Base-by-base conservation (phyloP, 2,888 invertebrate species). In the Ryuthela nishihirai region DNA sequence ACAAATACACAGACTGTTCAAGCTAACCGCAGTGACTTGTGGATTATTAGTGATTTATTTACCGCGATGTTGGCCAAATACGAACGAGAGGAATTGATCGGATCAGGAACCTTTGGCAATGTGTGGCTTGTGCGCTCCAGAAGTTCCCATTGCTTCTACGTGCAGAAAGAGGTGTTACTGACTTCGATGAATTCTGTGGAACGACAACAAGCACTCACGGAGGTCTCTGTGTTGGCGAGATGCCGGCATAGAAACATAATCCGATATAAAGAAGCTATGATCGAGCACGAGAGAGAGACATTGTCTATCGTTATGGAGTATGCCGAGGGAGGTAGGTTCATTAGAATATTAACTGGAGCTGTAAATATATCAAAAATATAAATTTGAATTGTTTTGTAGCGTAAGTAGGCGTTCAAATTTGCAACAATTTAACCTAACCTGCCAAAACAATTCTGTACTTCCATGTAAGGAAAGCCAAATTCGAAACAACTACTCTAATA, bases 251-350 rank as follows among this genome's bases (percentile, higher is more conserved):
- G 73, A 3, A 74, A 75, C 54, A 75, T 77, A 62, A 75, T 78
- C 3, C 63, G 69, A 5, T 78, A 77, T 67, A 67, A 69, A 39
- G 76, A 77, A 55, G 76, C 77, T 3, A 75, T 75, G 69, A 73
- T 70, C 0, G 67, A 66, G n/a, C 59, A 76, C 70, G 73, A 74
- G 54, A 65, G 66, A 29, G 74, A 72, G 10, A 71, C 69, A 40
- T 65, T 79, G n/a, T 74, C 71, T 60, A 77, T 78, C 35, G 72
- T 77, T 2, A 78, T 78, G 78, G 77, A 78, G 45, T 78, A 73
- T 62, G 78, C 78, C 64, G 74, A 76, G 47, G 76, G 74, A 50
- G 73, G 73, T 72, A 66, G 44, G 55, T 32, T 1, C n/a, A 2
- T 9, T 39, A 12, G 5, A n/a, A 29, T n/a, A n/a, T n/a, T n/a